phyloP scores from a whole-genome alignment of 2,113 vertebrate species.

The Zosterops japonicus region DNA sequence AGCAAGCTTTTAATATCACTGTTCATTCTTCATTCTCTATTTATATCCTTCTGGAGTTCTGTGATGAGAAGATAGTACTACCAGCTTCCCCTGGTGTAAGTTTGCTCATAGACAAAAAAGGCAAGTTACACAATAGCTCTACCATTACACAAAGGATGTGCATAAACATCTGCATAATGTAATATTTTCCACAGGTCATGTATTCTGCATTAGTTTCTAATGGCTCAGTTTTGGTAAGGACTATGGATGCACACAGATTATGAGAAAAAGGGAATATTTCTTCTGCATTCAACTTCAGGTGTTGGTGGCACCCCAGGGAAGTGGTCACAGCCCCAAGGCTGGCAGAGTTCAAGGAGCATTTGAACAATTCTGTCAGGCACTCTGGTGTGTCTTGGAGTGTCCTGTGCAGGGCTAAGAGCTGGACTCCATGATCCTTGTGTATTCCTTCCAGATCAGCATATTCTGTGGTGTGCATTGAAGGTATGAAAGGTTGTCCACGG shows the following conservation, averaged over 20 bases:
- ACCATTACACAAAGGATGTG: neutral
- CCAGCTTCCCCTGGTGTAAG: neutral
- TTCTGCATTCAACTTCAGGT: neutral
- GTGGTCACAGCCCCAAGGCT: neutral
- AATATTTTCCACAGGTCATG: neutral
- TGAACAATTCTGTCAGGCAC: neutral
- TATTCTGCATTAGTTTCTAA: neutral
- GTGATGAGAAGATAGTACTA: neutral
- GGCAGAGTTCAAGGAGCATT: neutral
- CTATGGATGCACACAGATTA: neutral
- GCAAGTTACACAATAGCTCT: neutral
- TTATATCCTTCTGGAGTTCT: neutral
- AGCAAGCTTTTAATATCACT: neutral
- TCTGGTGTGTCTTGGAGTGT: neutral
- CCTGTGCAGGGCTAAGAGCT: neutral
- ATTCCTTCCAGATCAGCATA: neutral
- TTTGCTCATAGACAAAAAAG: neutral
- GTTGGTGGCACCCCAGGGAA: neutral
- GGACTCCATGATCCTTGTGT: accelerated
- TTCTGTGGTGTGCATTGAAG: neutral
- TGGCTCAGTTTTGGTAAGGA: neutral
- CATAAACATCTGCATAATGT: neutral
- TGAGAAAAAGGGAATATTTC: neutral
- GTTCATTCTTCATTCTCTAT: neutral
- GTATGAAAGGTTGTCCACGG: accelerated